A percentile compares a stretch with the other conserved stretches of the same genome.
These are phyloP conservation scores for Holacanthus passer DNA, from an alignment of 2,113 vertebrate genomes.

Conservation along the genomic window DNA sequence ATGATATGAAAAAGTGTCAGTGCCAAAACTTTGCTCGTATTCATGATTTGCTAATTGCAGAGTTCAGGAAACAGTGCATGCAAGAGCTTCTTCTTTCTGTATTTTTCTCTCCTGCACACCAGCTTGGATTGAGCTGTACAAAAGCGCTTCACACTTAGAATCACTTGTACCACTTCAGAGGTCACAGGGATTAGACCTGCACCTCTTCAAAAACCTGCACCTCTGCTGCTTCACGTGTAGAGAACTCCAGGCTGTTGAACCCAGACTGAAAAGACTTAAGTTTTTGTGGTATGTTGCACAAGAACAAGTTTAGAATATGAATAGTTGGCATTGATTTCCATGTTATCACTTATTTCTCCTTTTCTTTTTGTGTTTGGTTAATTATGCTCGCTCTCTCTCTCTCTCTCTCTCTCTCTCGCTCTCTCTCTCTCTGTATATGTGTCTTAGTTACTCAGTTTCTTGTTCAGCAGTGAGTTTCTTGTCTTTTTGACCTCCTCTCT, in stretches of 20 bases:
- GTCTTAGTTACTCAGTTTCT: background rate
- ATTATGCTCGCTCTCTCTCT: background rate
- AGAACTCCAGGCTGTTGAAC: background rate
- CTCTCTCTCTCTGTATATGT: background rate
- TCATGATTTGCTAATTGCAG: background rate
- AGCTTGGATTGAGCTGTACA: background rate
- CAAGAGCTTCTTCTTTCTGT: constrained; percentile 4
- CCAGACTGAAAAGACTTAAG: background rate
- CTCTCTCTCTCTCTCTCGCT: background rate
- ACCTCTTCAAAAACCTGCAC: background rate
- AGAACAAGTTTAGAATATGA: background rate
- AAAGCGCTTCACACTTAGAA: constrained; percentile 2
- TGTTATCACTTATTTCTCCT: background rate
- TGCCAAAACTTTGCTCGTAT: background rate
- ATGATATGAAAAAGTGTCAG: background rate
- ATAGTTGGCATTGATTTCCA: constrained; percentile 2
- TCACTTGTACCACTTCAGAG: background rate
- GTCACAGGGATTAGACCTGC: constrained; percentile 36
- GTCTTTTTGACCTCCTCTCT: constrained; percentile 9
- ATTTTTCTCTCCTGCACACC: constrained; percentile 24
- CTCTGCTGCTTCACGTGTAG: background rate
- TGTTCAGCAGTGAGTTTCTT: background rate
- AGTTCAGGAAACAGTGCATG: background rate
- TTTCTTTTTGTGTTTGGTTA: background rate
- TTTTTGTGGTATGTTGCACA: background rate